phyloP scores from a whole-genome alignment of 2,888 invertebrate species.

The Callimorpha dominula region DNA sequence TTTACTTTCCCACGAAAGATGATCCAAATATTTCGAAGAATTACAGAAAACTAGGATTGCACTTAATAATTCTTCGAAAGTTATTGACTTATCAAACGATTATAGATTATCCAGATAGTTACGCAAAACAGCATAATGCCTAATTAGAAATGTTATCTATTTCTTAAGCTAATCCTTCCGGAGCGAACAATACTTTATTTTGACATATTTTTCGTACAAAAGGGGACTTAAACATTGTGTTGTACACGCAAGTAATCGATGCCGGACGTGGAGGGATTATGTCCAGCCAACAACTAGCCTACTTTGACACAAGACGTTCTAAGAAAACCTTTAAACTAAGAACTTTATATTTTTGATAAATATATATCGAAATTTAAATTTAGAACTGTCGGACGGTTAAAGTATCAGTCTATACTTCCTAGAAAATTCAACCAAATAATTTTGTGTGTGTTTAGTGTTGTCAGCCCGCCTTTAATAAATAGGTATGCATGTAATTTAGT shows the following conservation, averaged over 20 bases:
- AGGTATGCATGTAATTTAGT: no score
- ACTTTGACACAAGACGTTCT: slow-evolving; percentile 55
- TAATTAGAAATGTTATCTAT: slow-evolving; percentile 45
- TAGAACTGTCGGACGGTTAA: no score
- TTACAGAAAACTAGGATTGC: not conserved
- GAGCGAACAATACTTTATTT: slow-evolving; percentile 72
- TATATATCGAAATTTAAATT: no score
- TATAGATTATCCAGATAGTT: slow-evolving; percentile 27
- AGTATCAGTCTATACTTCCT: no score
- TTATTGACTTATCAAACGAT: slow-evolving; percentile 31
- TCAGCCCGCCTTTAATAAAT: no score
- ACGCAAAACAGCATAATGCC: slow-evolving; percentile 40
- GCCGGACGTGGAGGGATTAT: slow-evolving; percentile 73
- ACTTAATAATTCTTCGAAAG: slow-evolving; percentile 21
- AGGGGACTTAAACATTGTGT: slow-evolving; percentile 55
- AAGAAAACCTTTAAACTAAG: slow-evolving; percentile 45
- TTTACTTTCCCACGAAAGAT: no score
- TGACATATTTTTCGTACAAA: slow-evolving; percentile 66
- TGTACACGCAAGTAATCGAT: slow-evolving; percentile 74
- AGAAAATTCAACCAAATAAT: no score
- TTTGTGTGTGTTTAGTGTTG: no score
- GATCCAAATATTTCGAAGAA: not conserved
- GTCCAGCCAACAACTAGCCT: slow-evolving; percentile 49
- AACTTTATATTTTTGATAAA: slow-evolving; percentile 6
- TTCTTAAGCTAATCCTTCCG: slow-evolving; percentile 68